Conservation (phyloP, 1,140 invertebrate species). For the Leptinotarsa lineolata region DNA sequence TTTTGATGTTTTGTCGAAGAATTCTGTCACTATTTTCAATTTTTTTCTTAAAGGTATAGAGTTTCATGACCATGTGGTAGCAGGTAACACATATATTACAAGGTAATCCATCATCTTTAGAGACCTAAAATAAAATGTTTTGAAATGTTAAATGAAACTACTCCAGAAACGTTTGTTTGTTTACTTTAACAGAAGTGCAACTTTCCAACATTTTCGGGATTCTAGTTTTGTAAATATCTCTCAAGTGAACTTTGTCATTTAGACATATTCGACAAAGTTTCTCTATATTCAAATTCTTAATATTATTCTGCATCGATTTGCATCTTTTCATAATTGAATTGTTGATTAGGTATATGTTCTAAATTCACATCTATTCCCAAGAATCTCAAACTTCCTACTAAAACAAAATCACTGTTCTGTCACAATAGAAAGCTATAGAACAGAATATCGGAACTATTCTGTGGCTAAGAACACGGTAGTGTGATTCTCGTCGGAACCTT, state of each 20-base stretch:
- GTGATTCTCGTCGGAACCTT: no score
- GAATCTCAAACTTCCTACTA: no score
- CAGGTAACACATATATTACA: slow-evolving; percentile 42
- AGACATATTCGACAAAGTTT: slow-evolving; percentile 45
- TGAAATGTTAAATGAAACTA: neutral
- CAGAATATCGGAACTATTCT: no score
- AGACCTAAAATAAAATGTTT: slow-evolving; percentile 33
- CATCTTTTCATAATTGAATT: no score
- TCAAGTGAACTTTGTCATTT: slow-evolving; percentile 39
- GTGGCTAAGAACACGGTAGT: no score
- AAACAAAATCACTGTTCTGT: no score
- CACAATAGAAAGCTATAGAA: no score
- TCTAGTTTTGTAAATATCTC: slow-evolving; percentile 40
- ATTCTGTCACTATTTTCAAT: slow-evolving; percentile 39
- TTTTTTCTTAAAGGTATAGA: slow-evolving; percentile 46
- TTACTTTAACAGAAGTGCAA: slow-evolving; percentile 42
- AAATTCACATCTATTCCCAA: no score
- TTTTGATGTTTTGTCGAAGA: slow-evolving; percentile 34
- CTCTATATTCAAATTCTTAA: slow-evolving; percentile 22
- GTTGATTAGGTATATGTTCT: no score
- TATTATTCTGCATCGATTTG: no score
- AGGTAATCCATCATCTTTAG: slow-evolving; percentile 42
- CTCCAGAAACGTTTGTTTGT: neutral
- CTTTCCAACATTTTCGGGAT: slow-evolving; percentile 45
- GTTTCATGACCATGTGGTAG: slow-evolving; percentile 43